A percentile compares a stretch with the other conserved stretches of the same genome.
Evolutionary conservation across 2,797 vertebrate genomes (phyloP).

Genomic region (Peromyscus attwateri): DNA sequence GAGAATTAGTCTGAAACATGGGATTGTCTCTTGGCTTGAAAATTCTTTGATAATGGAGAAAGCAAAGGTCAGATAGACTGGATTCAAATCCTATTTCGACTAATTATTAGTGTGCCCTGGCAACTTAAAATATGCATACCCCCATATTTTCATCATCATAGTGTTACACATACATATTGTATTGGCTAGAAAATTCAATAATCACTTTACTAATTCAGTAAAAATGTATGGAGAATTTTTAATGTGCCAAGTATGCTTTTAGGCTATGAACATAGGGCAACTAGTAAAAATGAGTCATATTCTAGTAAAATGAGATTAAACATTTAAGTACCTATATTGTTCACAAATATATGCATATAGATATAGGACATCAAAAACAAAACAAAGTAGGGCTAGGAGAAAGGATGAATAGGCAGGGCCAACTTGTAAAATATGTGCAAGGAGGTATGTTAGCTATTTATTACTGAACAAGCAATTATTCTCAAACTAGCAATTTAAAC

Average conservation of each 20-base stretch:
- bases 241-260: not conserved
- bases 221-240: not conserved
- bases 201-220: not conserved
- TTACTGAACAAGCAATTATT: not conserved
- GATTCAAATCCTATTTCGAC: not conserved
- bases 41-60: not conserved
- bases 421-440: not conserved
- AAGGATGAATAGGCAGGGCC: not conserved
- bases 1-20: slow-evolving; percentile 1
- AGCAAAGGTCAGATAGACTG: not conserved
- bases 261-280: not conserved
- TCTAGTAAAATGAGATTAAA: not conserved
- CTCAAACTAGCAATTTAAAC: not conserved
- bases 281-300: not conserved
- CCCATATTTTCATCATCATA: not conserved
- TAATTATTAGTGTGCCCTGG: not conserved
- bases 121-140: not conserved
- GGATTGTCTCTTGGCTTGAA: not conserved
- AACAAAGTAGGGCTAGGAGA: not conserved
- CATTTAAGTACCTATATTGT: not conserved
- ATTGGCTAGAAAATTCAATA: not conserved
- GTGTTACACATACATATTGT: no score
- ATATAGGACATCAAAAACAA: not conserved
- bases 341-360: not conserved
- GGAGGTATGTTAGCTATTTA: not conserved